phyloP scores from a whole-genome alignment of 1,140 invertebrate species.

The Drosophila orena region DNA sequence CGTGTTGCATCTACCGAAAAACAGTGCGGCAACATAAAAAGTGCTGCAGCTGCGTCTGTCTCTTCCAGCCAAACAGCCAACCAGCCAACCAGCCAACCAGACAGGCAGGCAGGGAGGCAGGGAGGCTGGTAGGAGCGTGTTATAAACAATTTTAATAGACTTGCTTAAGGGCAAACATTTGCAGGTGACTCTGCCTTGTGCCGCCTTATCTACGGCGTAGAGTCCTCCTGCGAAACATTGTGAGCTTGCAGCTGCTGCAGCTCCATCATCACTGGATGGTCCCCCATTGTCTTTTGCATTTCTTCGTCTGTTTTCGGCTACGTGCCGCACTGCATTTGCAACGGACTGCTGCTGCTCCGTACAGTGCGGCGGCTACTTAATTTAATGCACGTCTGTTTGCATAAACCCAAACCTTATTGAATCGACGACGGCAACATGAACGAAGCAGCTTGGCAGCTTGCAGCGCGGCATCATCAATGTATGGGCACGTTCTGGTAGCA shows the following conservation, averaged over 20 bases:
- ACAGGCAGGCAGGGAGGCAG: too few species aligned
- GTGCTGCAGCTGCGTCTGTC: constrained; percentile 42
- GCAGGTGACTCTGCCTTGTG: constrained; percentile 32
- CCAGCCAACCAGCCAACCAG: background rate
- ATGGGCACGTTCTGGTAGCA: constrained; percentile 68
- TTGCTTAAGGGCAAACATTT: constrained; percentile 77
- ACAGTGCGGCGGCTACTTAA: constrained; percentile 73
- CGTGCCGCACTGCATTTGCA: constrained; percentile 62
- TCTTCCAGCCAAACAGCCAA: background rate
- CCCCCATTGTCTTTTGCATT: constrained; percentile 70
- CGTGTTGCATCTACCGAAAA: constrained; percentile 34
- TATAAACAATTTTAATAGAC: constrained; percentile 83
- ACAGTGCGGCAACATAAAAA: constrained; percentile 63
- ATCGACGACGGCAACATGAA: constrained; percentile 47
- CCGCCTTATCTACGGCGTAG: background rate
- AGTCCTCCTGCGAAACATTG: constrained; percentile 53
- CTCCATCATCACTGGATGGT: constrained; percentile 32
- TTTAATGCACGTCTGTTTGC: constrained; percentile 83
- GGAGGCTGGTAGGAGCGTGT: constrained; percentile 13
- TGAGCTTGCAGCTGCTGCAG: constrained; percentile 53
- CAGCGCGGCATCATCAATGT: constrained; percentile 67
- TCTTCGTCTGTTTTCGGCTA: constrained; percentile 51
- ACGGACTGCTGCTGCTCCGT: constrained; percentile 23
- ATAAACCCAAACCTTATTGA: constrained; percentile 82
- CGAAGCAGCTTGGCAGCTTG: constrained; percentile 25